Percentiles rank a stretch among this genome's conserved stretches.
These are phyloP conservation scores for Myathropa florea DNA, from an alignment of 2,888 invertebrate genomes.

Conservation along the genomic window DNA sequence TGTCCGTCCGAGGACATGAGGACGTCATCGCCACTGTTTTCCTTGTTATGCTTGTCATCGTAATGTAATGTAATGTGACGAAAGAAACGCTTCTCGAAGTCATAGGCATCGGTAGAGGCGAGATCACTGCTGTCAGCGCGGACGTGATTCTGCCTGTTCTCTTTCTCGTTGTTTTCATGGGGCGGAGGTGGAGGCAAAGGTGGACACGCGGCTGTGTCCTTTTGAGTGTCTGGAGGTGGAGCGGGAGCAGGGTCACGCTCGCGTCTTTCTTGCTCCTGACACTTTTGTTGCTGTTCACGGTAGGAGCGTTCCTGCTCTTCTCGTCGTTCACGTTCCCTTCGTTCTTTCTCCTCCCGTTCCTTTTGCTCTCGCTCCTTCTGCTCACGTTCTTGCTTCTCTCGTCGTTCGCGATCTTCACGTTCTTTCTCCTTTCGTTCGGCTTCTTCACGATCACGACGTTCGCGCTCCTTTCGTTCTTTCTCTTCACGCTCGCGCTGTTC, in stretches of 20 bases:
- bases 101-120: conserved; percentile 25
- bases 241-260: conserved; percentile 81
- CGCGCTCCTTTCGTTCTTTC: conserved; percentile 74
- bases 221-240: conserved; percentile 66
- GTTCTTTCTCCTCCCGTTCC: conserved; percentile 75
- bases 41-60: conserved; percentile 74
- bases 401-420: conserved; percentile 73
- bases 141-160: conserved; percentile 61
- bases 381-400: conserved; percentile 75
- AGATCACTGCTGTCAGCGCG: conserved; percentile 64
- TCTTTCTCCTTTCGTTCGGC: conserved; percentile 76
- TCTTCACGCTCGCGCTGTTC: conserved; percentile 72
- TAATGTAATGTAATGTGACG: conserved; percentile 71
- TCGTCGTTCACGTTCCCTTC: conserved; percentile 74
- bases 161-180: conserved; percentile 54
- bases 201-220: conserved; percentile 17
- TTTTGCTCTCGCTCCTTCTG: conserved; percentile 75
- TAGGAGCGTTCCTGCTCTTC: conserved; percentile 77
- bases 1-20: conserved; percentile 42
- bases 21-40: conserved; percentile 72
- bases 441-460: conserved; percentile 76
- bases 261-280: conserved; percentile 79
- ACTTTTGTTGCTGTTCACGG: conserved; percentile 75
- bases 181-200: conserved; percentile 39
- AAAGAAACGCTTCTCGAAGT: conserved; percentile 65